phyloP scores from a whole-genome alignment of 1,140 invertebrate species.

The Drosophila funebris region DNA sequence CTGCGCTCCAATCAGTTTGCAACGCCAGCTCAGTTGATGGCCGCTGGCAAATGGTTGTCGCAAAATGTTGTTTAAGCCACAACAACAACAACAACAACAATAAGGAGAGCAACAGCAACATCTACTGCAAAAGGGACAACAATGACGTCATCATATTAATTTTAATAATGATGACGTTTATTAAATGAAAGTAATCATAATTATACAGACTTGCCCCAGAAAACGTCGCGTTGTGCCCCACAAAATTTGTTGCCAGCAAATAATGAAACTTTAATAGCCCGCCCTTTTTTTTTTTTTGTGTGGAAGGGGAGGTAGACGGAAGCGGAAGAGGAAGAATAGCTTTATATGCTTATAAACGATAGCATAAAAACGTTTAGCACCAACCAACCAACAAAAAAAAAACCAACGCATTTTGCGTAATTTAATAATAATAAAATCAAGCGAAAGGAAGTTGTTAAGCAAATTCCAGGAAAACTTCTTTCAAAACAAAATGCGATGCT shows the following conservation, averaged over 20 bases:
- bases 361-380: slow-evolving; percentile 19
- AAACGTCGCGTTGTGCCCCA: not conserved
- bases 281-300: not conserved
- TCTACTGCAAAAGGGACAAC: too few species aligned
- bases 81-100: slow-evolving; percentile 6
- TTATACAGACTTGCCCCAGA: slow-evolving; percentile 23
- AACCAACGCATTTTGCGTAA: not conserved
- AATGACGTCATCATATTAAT: slow-evolving; percentile 52
- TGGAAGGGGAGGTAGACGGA: not conserved
- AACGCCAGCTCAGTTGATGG: slow-evolving; percentile 12
- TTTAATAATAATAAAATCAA: slow-evolving; percentile 8
- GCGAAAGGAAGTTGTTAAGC: not conserved
- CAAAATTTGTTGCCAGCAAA: slow-evolving; percentile 22
- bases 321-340: too few species aligned
- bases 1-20: slow-evolving; percentile 38
- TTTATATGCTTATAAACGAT: slow-evolving; percentile 1
- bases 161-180: slow-evolving; percentile 52
- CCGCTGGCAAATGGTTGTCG: slow-evolving; percentile 40
- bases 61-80: slow-evolving; percentile 38
- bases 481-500: not conserved
- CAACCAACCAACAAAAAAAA: not conserved
- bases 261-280: slow-evolving; percentile 34
- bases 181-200: slow-evolving; percentile 47
- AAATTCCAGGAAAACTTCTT: not conserved
- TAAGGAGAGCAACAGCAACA: slow-evolving; percentile 31